Percentiles rank a stretch among this genome's conserved stretches.
Evolutionary conservation across 2,888 invertebrate species (phyloP).

Genomic region (Xestobium rufovillosum): DNA sequence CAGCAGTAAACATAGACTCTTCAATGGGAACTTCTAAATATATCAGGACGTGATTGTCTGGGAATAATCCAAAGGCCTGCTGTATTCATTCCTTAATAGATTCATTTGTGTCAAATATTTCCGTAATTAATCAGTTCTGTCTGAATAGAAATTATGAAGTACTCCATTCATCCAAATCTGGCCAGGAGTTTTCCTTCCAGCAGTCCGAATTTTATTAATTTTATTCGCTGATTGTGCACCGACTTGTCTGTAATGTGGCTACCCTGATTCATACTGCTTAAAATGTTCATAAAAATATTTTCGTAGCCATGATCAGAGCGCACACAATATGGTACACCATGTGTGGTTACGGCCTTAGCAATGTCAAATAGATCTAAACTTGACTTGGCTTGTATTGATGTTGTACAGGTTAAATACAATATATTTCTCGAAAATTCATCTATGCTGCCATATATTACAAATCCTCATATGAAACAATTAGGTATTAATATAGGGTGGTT

Average conservation of each 20-base stretch:
- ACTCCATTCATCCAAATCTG: too few species aligned
- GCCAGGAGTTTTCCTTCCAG: too few species aligned
- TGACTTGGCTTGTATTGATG: constrained; percentile 4
- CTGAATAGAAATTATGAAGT: too few species aligned
- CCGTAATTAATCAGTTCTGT: too few species aligned
- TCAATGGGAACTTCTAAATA: too few species aligned
- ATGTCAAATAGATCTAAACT: background rate
- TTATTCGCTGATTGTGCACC: too few species aligned
- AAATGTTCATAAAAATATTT: constrained; percentile 8
- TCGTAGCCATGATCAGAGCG: constrained; percentile 12
- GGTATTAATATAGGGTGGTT: too few species aligned
- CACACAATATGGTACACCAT: constrained; percentile 8
- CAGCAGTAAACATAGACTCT: too few species aligned
- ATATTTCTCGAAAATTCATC: constrained; percentile 8
- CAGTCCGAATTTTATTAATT: constrained; percentile 11
- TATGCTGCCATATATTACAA: constrained; percentile 8
- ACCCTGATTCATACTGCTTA: constrained; percentile 6
- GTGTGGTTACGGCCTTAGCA: constrained; percentile 4
- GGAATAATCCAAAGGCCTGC: too few species aligned
- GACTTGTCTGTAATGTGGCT: constrained; percentile 12
- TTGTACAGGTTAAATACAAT: constrained; percentile 5
- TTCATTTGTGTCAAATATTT: too few species aligned
- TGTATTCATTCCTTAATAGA: too few species aligned
- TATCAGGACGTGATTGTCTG: too few species aligned
- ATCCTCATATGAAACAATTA: constrained; percentile 5